Percentiles rank a stretch among this genome's conserved stretches.
Conservation (phyloP, 2,113 vertebrate species). For the Gila orcuttii region DNA sequence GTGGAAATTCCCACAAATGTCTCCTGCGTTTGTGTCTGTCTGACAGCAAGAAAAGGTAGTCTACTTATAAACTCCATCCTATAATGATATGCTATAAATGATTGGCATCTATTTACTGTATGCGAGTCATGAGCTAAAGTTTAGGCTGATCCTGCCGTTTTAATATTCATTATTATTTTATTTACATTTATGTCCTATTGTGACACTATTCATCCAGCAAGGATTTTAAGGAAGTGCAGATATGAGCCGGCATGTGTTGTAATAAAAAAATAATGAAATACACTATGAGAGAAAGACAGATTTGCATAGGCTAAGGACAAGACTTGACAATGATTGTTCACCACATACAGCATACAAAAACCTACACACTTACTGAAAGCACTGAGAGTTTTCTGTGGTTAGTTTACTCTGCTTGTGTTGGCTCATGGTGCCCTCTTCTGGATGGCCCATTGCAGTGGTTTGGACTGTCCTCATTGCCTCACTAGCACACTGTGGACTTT, state of each 20-base stretch:
- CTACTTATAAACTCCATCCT: not conserved
- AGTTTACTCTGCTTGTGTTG: not conserved
- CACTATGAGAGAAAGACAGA: not conserved
- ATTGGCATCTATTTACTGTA: not conserved
- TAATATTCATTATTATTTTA: not conserved
- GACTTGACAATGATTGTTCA: not conserved
- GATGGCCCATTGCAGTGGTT: constrained; percentile 32
- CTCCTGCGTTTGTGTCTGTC: constrained; percentile 1
- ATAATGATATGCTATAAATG: not conserved
- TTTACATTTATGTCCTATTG: not conserved
- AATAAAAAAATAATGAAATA: constrained; percentile 4
- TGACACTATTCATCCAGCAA: not conserved
- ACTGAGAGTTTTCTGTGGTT: not conserved
- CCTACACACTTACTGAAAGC: constrained; percentile 33
- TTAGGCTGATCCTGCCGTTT: not conserved
- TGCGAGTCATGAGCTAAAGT: not conserved
- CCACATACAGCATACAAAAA: not conserved
- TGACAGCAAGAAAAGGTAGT: not conserved
- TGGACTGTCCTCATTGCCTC: constrained; percentile 3
- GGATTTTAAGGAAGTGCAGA: not conserved
- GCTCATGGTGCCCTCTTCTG: constrained; percentile 48
- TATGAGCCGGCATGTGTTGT: not conserved
- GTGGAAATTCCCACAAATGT: constrained; percentile 22
- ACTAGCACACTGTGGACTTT: not conserved
- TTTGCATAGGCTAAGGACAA: not conserved